Evolutionary conservation across 2,888 invertebrate species (phyloP), one percentile per base, ranked within the genome.

Genomic region (Zonitis immaculata): DNA sequence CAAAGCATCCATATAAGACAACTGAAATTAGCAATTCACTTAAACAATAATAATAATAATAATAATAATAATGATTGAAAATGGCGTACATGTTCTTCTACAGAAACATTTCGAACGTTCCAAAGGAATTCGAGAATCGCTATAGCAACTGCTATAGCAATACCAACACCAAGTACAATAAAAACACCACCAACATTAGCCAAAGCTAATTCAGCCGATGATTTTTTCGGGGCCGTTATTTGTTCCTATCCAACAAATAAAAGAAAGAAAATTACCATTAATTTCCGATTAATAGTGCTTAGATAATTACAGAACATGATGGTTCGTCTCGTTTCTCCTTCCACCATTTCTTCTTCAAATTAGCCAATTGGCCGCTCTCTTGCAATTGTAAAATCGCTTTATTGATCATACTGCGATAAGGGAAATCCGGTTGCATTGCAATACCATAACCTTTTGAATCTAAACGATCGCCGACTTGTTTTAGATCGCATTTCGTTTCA

Each of bases 301-400:
- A 30, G 12, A 35, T 9, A 35, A 16, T 35, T 61, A 68, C 67
- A 18, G 57, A 55, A 53, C 75, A 75, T 20, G 64, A 60, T 8
- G 66, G 60, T 51, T 71, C 70, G 18, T 68, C 67, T 12, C 85
- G 79, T 56, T 80, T 81, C 66, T 82, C 78, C 68, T 87, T 85
- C 97, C 97, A 98, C 97, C 96, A 98, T 68, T 87, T 88, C 49
- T 86, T 85, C 76, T 95, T 95, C 49, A 98, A 75, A 51, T 84
- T 82, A 44, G 83, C 85, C 39, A 97, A 78, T 60, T 83, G 83
- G 0, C 95, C 95, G 55, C 86, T 86, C 75, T 98, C 96, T 72
- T 95, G 95, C 49, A 98, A 79, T 74, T 87, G 87, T 16, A 97
- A 76, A 39, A 99, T 89, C 0, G 93, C 91, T 54, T 88, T 88